A percentile compares a stretch with the other conserved stretches of the same genome.
Conservation (phyloP, 2,797 vertebrate genomes). For the Mus caroli region DNA sequence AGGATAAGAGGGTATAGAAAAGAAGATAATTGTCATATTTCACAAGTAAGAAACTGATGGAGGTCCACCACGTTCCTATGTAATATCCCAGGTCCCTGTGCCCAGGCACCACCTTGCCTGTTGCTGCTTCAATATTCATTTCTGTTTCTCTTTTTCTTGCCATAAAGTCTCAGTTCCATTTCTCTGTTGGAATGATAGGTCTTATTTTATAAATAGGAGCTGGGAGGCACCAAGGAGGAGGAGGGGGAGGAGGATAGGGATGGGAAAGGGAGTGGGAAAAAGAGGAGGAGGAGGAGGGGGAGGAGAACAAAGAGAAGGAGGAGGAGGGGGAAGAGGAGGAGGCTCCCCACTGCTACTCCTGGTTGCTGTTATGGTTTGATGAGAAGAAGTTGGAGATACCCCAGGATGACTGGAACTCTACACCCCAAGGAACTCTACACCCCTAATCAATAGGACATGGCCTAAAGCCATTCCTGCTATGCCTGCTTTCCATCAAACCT, state of each 20-base stretch:
- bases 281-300: no score
- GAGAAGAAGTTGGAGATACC: neutral
- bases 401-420: neutral
- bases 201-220: neutral
- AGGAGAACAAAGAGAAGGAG: no score
- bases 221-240: neutral
- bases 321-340: no score
- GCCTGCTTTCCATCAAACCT: neutral
- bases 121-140: neutral
- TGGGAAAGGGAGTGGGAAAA: neutral
- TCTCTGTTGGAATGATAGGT: neutral
- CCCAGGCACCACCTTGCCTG: neutral
- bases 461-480: neutral
- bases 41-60: neutral
- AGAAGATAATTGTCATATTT: neutral
- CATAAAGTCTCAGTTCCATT: slow-evolving; percentile 40
- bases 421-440: neutral
- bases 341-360: neutral
- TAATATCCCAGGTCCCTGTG: neutral
- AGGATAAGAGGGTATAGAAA: neutral
- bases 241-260: neutral
- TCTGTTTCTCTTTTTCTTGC: neutral
- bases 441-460: neutral
- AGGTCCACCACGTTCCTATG: neutral
- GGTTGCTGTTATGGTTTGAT: neutral